Evolutionary conservation across 2,888 invertebrate genomes (phyloP), one percentile per base, ranked within the genome.

Genomic region (Drosophila austrosaltans): DNA sequence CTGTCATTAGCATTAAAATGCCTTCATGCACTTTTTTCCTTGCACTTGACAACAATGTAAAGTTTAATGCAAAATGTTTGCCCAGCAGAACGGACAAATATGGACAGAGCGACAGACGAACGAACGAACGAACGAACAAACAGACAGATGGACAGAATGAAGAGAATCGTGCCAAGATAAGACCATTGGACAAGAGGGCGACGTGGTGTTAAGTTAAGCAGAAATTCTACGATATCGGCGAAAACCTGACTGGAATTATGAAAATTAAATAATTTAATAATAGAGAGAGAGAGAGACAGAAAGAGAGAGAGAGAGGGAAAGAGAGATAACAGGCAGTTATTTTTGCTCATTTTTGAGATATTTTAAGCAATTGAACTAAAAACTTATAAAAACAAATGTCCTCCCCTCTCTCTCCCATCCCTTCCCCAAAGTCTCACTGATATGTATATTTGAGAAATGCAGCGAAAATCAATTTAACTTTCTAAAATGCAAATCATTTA

Each of bases 191-290:
- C 36, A 36, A 36, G 36, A 36, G 36, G 67, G 77, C 77, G 82
- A 78, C 65, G 68, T 80, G 78, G 80, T 84, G 82, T 82, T 72
- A 57, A 53, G 70, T 44, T 69, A 57, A 36, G 70, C 79, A 67
- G 72, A 81, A 74, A 69, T 81, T 81, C 78, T 85, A 66, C 68
- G 61, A 57, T 62, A 75, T 76, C 63, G 20, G 12, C 61, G 62
- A 66, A 75, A 75, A 59, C 86, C 74, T 84, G 84, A 84, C 84
- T 83, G 70, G 84, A 86, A 84, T 84, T 84, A 76, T 86, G 78
- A 83, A 77, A 61, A 54, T 60, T 53, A 12, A 63, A 16, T 16
- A 81, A 69, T 82, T 48, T 86, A 85, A 82, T 75, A 82, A 82
- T 84, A 76, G 81, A 73, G 54, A 28, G 53, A 56, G 53, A 36